Conservation (phyloP, 2,113 vertebrate genomes). For the Eleginops maclovinus region DNA sequence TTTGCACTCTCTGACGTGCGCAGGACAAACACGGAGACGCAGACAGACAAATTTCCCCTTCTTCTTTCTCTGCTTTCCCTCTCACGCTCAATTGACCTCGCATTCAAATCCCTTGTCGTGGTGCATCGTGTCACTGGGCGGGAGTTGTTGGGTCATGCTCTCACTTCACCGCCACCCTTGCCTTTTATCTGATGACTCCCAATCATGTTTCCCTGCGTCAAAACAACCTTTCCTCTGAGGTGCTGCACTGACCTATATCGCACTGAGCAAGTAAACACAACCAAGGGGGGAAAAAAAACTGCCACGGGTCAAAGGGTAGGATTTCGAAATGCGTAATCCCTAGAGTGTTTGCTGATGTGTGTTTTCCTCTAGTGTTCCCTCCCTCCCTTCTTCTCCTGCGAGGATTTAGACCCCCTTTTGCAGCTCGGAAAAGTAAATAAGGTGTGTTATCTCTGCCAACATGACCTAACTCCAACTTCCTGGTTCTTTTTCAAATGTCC, state of each 20-base stretch:
- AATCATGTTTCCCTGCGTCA: slow-evolving; percentile 48
- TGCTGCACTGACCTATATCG: slow-evolving; percentile 59
- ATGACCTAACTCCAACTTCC: slow-evolving; percentile 65
- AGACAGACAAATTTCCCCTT: not conserved
- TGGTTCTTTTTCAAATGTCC: slow-evolving; percentile 54
- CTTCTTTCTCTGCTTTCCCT: not conserved
- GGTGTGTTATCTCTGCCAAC: slow-evolving; percentile 68
- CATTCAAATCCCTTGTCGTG: slow-evolving; percentile 52
- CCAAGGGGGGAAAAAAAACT: slow-evolving; percentile 13
- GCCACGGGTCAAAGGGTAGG: slow-evolving; percentile 67
- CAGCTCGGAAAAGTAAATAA: slow-evolving; percentile 70
- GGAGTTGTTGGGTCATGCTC: slow-evolving; percentile 15
- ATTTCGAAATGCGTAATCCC: slow-evolving; percentile 68
- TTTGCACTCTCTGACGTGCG: not conserved
- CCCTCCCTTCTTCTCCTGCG: slow-evolving; percentile 29
- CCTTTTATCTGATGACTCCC: slow-evolving; percentile 47
- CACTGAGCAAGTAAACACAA: slow-evolving; percentile 49
- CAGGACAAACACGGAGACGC: not conserved
- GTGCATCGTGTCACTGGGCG: slow-evolving; percentile 33
- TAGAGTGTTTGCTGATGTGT: slow-evolving; percentile 60
- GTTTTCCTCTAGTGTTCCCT: slow-evolving; percentile 58
- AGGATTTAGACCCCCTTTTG: slow-evolving; percentile 61
- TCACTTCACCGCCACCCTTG: slow-evolving; percentile 6
- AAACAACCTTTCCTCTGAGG: slow-evolving; percentile 47
- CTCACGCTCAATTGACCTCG: slow-evolving; percentile 50